Percentiles rank a stretch among this genome's conserved stretches.
phyloP scores from a whole-genome alignment of 2,888 invertebrate species.

The Microchrysa polita region DNA sequence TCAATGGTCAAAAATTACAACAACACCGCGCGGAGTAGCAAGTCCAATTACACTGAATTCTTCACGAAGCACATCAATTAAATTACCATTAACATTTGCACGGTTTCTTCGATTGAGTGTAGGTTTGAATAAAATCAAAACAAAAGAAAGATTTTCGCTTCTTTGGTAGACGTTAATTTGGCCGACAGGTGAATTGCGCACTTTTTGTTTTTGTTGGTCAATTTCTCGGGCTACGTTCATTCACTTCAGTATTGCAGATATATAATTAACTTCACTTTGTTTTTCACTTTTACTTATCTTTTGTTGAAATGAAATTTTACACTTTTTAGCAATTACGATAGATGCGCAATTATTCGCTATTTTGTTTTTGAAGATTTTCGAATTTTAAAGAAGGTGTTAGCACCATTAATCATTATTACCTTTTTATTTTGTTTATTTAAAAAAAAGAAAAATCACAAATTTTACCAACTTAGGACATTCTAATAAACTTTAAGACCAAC shows the following conservation, averaged over 20 bases:
- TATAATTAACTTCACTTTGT: too few relatives aligned
- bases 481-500: neutral
- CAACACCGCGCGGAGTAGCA: constrained; percentile 26
- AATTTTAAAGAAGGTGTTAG: too few relatives aligned
- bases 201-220: constrained; percentile 8
- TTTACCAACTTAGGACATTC: too few relatives aligned
- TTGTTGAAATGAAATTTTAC: constrained; percentile 3
- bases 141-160: constrained; percentile 23
- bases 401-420: neutral
- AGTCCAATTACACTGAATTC: constrained; percentile 30
- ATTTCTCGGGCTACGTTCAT: constrained; percentile 11
- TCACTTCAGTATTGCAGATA: constrained; percentile 17
- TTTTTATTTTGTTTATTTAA: constrained; percentile 1
- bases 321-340: too few relatives aligned
- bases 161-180: neutral
- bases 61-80: constrained; percentile 37
- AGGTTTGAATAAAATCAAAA: neutral
- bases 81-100: constrained; percentile 38
- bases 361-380: too few relatives aligned
- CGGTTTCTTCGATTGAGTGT: neutral
- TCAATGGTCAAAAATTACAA: constrained; percentile 11
- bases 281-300: constrained; percentile 27
- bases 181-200: neutral
- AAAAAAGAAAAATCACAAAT: too few relatives aligned
- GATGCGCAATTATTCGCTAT: too few relatives aligned